phyloP scores from a whole-genome alignment of 2,888 invertebrate species.

The Ischnus inquisitorius region DNA sequence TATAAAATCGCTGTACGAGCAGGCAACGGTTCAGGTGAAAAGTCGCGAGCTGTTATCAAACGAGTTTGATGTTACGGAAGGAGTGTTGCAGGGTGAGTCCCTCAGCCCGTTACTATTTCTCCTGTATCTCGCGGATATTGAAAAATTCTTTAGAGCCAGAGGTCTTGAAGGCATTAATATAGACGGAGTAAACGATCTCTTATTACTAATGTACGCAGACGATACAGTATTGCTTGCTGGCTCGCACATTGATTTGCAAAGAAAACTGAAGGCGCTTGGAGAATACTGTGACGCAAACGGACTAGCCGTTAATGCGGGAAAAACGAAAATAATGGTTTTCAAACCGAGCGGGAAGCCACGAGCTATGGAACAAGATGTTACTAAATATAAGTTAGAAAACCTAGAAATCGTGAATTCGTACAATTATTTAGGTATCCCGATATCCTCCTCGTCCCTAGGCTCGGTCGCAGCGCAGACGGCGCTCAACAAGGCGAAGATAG shows the following conservation, averaged over 20 bases:
- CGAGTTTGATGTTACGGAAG: background rate
- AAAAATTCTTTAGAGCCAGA: background rate
- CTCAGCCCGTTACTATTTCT: background rate
- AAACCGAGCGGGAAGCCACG: background rate
- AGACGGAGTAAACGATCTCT: background rate
- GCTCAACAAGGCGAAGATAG: background rate
- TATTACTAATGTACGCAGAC: background rate
- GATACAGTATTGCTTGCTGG: background rate
- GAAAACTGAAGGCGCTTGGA: slow-evolving; percentile 1
- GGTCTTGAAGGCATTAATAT: background rate
- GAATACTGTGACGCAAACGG: background rate
- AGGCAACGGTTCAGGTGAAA: background rate
- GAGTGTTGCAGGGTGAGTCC: background rate
- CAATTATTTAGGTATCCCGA: background rate
- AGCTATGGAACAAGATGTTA: background rate
- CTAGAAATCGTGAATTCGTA: background rate
- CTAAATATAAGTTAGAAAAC: background rate
- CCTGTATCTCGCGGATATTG: background rate
- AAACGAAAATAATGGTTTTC: slow-evolving; percentile 20
- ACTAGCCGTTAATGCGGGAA: background rate
- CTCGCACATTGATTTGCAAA: slow-evolving; percentile 1
- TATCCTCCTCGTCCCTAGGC: background rate
- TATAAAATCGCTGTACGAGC: background rate
- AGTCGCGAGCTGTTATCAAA: background rate
- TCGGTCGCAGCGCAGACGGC: background rate